A percentile compares a stretch with the other conserved stretches of the same genome.
Conservation (phyloP, 2,797 vertebrate genomes). For the Lagodon rhomboides region DNA sequence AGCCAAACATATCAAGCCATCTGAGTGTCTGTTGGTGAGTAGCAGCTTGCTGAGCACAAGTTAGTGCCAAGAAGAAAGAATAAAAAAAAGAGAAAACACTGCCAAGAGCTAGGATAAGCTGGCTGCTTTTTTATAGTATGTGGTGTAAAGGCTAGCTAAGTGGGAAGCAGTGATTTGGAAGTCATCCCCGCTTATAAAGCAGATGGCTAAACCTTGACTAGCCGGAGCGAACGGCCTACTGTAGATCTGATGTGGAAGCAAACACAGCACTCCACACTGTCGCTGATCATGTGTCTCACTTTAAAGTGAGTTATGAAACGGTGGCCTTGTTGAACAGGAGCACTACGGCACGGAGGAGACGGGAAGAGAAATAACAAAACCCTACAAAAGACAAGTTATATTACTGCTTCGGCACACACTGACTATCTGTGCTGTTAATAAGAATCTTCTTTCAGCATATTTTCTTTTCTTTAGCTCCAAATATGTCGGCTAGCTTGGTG, state of each 20-base stretch:
- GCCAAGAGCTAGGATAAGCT: conserved; percentile 65
- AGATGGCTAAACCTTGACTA: conserved; percentile 55
- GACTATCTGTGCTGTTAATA: not conserved
- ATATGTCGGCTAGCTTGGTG: not conserved
- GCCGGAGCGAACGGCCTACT: not conserved
- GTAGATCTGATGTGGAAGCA: conserved; percentile 13
- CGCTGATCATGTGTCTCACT: not conserved
- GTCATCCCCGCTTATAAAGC: conserved; percentile 47
- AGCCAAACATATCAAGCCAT: conserved; percentile 42
- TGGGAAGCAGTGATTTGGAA: conserved; percentile 64
- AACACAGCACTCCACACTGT: not conserved
- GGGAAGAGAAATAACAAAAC: not conserved
- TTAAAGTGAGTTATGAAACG: not conserved
- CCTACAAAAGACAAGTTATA: too few species aligned
- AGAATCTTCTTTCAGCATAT: too few species aligned
- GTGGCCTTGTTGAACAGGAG: not conserved
- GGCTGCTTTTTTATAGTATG: conserved; percentile 63
- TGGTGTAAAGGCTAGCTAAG: conserved; percentile 59
- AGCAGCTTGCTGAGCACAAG: conserved; percentile 57
- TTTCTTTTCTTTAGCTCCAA: too few species aligned
- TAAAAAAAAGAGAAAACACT: conserved; percentile 19
- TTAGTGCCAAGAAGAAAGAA: conserved; percentile 52
- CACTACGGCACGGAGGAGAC: not conserved
- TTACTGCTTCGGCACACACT: not conserved
- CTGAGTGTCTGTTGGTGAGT: conserved; percentile 40